Base-by-base conservation (phyloP, 2,888 invertebrate genomes). In the Microctonus aethiopoides region DNA sequence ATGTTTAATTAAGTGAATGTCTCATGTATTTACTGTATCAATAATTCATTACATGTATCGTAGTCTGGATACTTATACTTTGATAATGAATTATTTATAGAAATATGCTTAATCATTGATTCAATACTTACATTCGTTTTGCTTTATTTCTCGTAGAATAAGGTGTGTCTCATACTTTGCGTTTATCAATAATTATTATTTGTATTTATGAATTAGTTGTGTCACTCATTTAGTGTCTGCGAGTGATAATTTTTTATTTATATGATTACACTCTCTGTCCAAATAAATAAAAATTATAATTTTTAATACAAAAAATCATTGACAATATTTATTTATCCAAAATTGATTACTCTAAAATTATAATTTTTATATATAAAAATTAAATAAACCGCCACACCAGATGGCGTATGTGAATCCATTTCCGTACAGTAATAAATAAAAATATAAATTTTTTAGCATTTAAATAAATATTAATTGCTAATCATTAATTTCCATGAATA, bases 311-410 rank as follows among this genome's bases (percentile, higher is more conserved):
- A n/a, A n/a, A n/a, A n/a, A n/a, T n/a, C n/a, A n/a, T n/a, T n/a
- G n/a, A n/a, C n/a, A n/a, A n/a, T n/a, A n/a, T n/a, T n/a, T n/a
- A n/a, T n/a, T n/a, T n/a, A n/a, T n/a, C n/a, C n/a, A n/a, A n/a
- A n/a, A n/a, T n/a, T n/a, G n/a, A n/a, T n/a, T n/a, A n/a, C n/a
- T n/a, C n/a, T n/a, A n/a, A n/a, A n/a, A n/a, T n/a, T n/a, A n/a
- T n/a, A n/a, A n/a, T n/a, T n/a, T n/a, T n/a, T n/a, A n/a, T n/a
- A n/a, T n/a, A n/a, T n/a, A n/a, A n/a, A n/a, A n/a, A n/a, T n/a
- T n/a, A 89, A 88, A 72, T 86, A 89, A 32, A 90, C 90, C 72
- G 89, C 89, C 1, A 91, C 92, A 79, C 91, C 90, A 79, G 91
- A 92, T 79, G 90, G 22, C 39, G 32, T 11, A 22, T 32, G 16